Evolutionary conservation across 2,888 invertebrate species (phyloP), one percentile per base, ranked within the genome.

Genomic region (Stenichneumon culpator): DNA sequence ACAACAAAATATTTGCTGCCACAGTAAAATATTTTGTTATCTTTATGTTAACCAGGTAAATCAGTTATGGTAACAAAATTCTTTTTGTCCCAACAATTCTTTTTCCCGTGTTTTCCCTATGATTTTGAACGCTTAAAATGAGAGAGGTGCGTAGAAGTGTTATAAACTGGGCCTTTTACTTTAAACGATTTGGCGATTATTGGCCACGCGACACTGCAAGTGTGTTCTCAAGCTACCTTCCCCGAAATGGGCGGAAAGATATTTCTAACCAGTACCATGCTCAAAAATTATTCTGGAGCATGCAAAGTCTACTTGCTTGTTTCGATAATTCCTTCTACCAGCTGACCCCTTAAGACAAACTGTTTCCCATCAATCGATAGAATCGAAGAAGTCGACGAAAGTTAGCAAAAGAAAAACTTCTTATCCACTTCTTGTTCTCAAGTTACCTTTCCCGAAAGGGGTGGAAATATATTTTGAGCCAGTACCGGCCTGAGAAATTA

Each of bases 131-230:
- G n/a, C n/a, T n/a, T n/a, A n/a, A n/a, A n/a, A n/a, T n/a, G n/a
- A n/a, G n/a, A n/a, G n/a, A n/a, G n/a, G n/a, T n/a, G n/a, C n/a
- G n/a, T n/a, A n/a, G n/a, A n/a, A n/a, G n/a, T n/a, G n/a, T n/a
- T n/a, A n/a, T n/a, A n/a, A n/a, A n/a, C n/a, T n/a, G n/a, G n/a
- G n/a, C n/a, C n/a, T n/a, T n/a, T n/a, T n/a, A n/a, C n/a, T n/a
- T n/a, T n/a, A n/a, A 32, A 52, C 9, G 65, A 39, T 28, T 22
- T 19, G 44, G 36, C 54, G 60, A 65, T 74, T 28, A 74, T 69
- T 70, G 25, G 44, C 60, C 44, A 52, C 22, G 32, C 74, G 74
- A 74, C 63, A 16, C 63, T 7, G 16, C 16, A 63, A 63, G 32
- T 6, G 63, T 7, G 16, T 6, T 7, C 28, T 2, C 3, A 39